Percentiles rank a stretch among this genome's conserved stretches.
Evolutionary conservation across 2,888 invertebrate species (phyloP).

Genomic region (Clunio marinus): DNA sequence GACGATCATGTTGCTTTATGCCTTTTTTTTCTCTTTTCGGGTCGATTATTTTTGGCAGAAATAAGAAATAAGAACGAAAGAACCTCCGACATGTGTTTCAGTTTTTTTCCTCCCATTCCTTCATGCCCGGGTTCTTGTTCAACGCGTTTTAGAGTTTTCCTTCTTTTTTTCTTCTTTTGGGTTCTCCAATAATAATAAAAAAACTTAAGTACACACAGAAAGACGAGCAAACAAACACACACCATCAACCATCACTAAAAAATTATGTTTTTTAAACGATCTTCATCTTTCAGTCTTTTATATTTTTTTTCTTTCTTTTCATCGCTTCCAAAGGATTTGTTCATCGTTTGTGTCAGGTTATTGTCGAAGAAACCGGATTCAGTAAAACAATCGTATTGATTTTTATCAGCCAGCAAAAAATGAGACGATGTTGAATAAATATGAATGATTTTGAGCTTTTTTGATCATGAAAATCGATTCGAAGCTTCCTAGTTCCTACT

Average conservation of each 20-base stretch:
- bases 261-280: neutral
- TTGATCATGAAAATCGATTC: no score
- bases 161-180: neutral
- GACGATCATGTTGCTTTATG: no score
- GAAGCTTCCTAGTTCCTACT: no score
- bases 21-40: no score
- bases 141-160: neutral
- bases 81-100: slow-evolving; percentile 4
- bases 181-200: neutral
- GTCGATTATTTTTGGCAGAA: neutral
- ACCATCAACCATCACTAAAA: neutral
- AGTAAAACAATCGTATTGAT: no score
- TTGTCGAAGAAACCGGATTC: neutral
- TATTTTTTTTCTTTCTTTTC: neutral
- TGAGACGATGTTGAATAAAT: no score
- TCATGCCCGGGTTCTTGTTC: neutral
- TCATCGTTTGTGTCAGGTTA: neutral
- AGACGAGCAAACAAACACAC: neutral
- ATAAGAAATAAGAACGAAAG: neutral
- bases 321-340: neutral
- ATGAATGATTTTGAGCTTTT: no score
- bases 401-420: no score
- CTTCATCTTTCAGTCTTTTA: neutral
- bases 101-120: neutral
- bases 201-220: neutral